A percentile compares a stretch with the other conserved stretches of the same genome.
Conservation (phyloP, 2,113 vertebrate species). For the Embiotoca jacksoni region DNA sequence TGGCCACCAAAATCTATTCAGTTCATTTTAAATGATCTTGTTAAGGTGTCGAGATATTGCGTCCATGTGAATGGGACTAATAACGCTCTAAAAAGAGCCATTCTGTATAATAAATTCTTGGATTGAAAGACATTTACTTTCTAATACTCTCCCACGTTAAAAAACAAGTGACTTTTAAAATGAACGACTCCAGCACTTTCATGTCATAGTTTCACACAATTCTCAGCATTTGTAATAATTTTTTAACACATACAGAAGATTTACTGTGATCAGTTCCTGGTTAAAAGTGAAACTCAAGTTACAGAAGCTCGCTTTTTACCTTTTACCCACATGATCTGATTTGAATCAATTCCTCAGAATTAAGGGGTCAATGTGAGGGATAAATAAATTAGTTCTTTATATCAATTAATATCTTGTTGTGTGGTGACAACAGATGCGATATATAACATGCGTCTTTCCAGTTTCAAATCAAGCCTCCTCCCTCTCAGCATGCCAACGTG, state of each 20-base stretch:
- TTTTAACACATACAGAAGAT: too few relatives aligned
- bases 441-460: conserved; percentile 19
- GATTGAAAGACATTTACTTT: too few relatives aligned
- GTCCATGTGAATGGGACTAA: too few relatives aligned
- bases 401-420: conserved; percentile 53
- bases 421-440: conserved; percentile 45
- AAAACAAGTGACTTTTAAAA: conserved; percentile 78
- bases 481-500: conserved; percentile 13
- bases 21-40: too few relatives aligned
- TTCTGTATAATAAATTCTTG: too few relatives aligned
- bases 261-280: neutral
- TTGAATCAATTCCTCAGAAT: conserved; percentile 1
- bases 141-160: conserved; percentile 48
- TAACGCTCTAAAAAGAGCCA: too few relatives aligned
- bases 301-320: neutral
- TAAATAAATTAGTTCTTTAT: conserved; percentile 46
- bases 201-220: conserved; percentile 46
- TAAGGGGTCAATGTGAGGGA: neutral
- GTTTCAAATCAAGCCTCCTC: conserved; percentile 51
- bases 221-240: conserved; percentile 25
- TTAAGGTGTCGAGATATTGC: too few relatives aligned
- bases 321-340: conserved; percentile 21
- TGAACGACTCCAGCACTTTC: conserved; percentile 73
- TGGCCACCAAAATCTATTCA: too few relatives aligned
- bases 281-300: conserved; percentile 2